Evolutionary conservation across 1,140 invertebrate genomes (phyloP), one percentile per base, ranked within the genome.

Genomic region (Zaprionus vittiger): DNA sequence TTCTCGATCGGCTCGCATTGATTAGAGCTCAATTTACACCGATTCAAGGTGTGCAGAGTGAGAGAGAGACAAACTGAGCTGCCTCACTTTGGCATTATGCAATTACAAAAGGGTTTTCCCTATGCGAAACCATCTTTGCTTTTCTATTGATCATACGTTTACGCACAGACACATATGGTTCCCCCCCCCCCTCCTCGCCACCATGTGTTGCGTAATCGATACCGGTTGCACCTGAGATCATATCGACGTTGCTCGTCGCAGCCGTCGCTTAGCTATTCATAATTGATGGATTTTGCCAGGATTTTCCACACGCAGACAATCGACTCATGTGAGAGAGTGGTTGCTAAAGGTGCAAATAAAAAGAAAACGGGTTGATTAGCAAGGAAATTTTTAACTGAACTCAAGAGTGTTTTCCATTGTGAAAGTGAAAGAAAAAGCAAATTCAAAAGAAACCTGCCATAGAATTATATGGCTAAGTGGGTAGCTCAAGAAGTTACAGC

Each of bases 91-190:
- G 70, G 54, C 68, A 80, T 73, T 73, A 80, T 77, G 66, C 55
- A 71, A 63, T 65, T 69, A 85, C 77, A 89, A 84, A 55, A 54
- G 69, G 75, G n/a, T 20, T 60, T 34, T 44, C n/a, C 15, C 41
- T 9, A 7, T 15, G 12, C 37, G 31, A 38, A 38, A 47, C 24
- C n/a, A 7, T 24, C 26, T 28, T 22, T n/a, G 41, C 14, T 4
- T 34, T 17, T 15, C 64, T 41, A 57, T 57, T 55, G 66, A 66
- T 64, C 41, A 34, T 34, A 34, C 31, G 9, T 31, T 7, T 9
- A 63, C 56, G 38, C 82, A 87, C 84, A 87, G 75, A 87, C 82
- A 87, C 83, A 87, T 79, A 87, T 89, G 83, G 80, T 83, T 81
- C 54, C 54, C 22, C 22, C 55, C 26, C 47, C 47, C 1, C 14